Base-by-base conservation (phyloP, 2,797 vertebrate species). In the Moxostoma hubbsi region DNA sequence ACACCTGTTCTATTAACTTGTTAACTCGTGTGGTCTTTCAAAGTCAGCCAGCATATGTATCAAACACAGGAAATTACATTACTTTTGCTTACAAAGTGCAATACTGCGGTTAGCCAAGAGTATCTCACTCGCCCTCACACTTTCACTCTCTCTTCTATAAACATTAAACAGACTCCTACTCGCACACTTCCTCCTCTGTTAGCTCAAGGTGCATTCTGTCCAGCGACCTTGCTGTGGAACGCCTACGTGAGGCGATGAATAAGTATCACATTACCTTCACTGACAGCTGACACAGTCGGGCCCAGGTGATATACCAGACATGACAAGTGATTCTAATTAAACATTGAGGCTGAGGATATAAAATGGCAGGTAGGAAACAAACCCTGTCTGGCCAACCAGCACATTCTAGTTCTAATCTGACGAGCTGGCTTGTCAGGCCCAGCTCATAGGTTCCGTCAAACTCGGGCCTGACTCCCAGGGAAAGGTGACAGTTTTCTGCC, bases 251-350 rank as follows among this genome's bases (percentile, higher is more conserved):
- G 91, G 16, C 93, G 89, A 90, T 93, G 93, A 94, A 94, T 94
- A 94, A 94, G 92, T 94, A 94, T 94, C 93, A 90, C 93, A 93
- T 94, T 94, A 91, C 92, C 88, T 91, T 92, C 88, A 90, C 91
- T 94, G 94, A 94, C 93, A 94, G 93, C 92, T 94, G 94, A 93
- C 93, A 94, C 90, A 89, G 88, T 89, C 90, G 87, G 90, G 92
- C 91, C 84, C 90, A 92, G 92, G 93, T 94, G 94, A 94, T 93
- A 92, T 94, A 95, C 91, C 87, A 94, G 93, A 95, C 93, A 93
- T 93, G 94, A 94, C 93, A 94, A 93, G 92, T 93, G 92, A 93
- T 94, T 94, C 92, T 93, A 94, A 94, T 94, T 94, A 95, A 94
- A 94, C 91, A 90, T 92, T 91, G 93, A 92, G 91, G 91, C 90